These are phyloP conservation scores for Drosophila mulleri DNA, from an alignment of 2,888 invertebrate genomes.

Conservation along the genomic window DNA sequence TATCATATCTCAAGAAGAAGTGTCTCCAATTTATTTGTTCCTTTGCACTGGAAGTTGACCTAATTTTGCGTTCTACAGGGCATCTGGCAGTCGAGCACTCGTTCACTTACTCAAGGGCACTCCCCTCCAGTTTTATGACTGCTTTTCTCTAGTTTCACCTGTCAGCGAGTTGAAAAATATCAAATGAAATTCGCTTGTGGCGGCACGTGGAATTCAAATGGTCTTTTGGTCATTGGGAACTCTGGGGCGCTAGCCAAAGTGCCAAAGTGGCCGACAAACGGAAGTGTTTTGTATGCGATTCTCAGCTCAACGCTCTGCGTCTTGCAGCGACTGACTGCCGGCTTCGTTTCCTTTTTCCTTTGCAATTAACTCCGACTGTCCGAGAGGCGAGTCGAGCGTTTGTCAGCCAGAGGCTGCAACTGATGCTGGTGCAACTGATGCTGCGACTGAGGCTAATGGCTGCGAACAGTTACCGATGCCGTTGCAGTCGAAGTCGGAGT, in stretches of 20 bases:
- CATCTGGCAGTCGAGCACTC: slow-evolving; percentile 1
- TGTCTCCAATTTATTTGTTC: too few species aligned
- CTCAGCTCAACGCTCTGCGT: neutral
- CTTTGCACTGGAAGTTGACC: neutral
- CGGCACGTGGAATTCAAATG: slow-evolving; percentile 37
- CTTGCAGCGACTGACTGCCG: slow-evolving; percentile 14
- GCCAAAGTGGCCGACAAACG: slow-evolving; percentile 16
- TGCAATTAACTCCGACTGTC: slow-evolving; percentile 50
- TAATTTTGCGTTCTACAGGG: neutral
- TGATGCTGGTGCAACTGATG: neutral
- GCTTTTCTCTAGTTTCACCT: slow-evolving; percentile 74
- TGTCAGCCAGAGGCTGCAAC: slow-evolving; percentile 10
- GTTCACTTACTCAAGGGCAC: slow-evolving; percentile 22
- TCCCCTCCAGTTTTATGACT: slow-evolving; percentile 41
- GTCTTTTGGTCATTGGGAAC: slow-evolving; percentile 17
- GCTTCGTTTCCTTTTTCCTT: slow-evolving; percentile 65
- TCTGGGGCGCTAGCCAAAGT: neutral
- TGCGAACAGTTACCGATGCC: slow-evolving; percentile 58
- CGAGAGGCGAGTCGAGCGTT: slow-evolving; percentile 6
- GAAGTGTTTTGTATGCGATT: slow-evolving; percentile 29
- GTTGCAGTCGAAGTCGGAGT: slow-evolving; percentile 30
- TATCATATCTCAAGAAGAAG: neutral
- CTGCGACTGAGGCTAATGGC: slow-evolving; percentile 42
- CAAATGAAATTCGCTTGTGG: slow-evolving; percentile 20
- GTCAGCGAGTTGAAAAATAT: slow-evolving; percentile 18